Conservation (phyloP, 2,888 invertebrate species). For the Electrophaes corylata region DNA sequence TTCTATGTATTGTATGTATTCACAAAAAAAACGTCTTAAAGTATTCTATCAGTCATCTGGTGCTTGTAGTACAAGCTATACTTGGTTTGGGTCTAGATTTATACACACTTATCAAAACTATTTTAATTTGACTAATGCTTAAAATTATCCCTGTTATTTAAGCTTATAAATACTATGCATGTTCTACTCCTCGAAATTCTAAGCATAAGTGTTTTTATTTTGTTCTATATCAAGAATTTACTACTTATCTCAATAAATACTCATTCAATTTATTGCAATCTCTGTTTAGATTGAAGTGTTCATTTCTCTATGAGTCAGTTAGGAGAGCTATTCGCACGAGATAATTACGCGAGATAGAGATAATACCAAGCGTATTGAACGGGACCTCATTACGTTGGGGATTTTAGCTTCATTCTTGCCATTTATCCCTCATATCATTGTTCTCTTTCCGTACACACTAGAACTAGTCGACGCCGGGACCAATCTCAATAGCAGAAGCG, state of each 20-base stretch:
- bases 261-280: slow-evolving; percentile 21
- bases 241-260: slow-evolving; percentile 14
- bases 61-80: no score
- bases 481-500: slow-evolving; percentile 48
- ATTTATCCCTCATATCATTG: slow-evolving; percentile 62
- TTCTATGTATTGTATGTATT: no score
- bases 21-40: no score
- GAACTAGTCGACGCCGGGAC: slow-evolving; percentile 39
- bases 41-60: no score
- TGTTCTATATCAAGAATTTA: slow-evolving; percentile 1
- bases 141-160: no score
- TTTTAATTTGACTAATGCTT: no score
- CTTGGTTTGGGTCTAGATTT: no score
- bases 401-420: slow-evolving; percentile 62
- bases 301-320: slow-evolving; percentile 43
- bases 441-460: slow-evolving; percentile 48
- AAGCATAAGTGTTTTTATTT: background rate
- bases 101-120: no score
- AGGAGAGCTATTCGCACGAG: slow-evolving; percentile 53
- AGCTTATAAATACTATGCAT: background rate
- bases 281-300: slow-evolving; percentile 30
- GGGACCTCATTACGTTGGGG: slow-evolving; percentile 62
- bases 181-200: background rate
- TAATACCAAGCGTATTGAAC: slow-evolving; percentile 61
- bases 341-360: slow-evolving; percentile 68